These are phyloP conservation scores for Eptesicus fuscus DNA, from an alignment of 2,113 vertebrate species.

Conservation along the genomic window DNA sequence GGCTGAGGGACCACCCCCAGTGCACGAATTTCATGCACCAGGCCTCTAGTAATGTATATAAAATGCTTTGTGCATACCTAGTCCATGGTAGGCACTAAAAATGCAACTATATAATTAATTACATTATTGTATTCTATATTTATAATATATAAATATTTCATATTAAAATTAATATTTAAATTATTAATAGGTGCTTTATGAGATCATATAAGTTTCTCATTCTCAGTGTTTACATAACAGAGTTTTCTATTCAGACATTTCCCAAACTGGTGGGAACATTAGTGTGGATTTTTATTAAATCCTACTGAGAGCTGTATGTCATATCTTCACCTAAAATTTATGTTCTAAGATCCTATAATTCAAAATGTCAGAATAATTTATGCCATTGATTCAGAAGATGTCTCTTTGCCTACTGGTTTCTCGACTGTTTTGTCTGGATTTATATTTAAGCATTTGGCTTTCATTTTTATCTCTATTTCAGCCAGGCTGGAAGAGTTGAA, in stretches of 20 bases:
- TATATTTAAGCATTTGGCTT: conserved; percentile 58
- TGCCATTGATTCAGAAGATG: not conserved
- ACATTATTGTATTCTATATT: not conserved
- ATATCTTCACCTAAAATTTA: conserved; percentile 21
- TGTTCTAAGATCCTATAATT: conserved; percentile 40
- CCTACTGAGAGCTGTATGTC: not conserved
- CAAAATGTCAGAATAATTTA: conserved; percentile 37
- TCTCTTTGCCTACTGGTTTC: conserved; percentile 24
- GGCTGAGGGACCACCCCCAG: too few species aligned
- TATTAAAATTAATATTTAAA: not conserved
- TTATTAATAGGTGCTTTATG: not conserved
- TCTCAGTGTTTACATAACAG: not conserved
- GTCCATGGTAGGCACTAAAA: not conserved
- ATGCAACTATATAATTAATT: not conserved
- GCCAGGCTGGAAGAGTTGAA: conserved; percentile 39
- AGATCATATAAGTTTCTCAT: conserved; percentile 3
- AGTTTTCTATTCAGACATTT: conserved; percentile 15
- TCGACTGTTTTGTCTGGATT: conserved; percentile 57
- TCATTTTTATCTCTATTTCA: conserved; percentile 53
- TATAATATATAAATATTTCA: not conserved
- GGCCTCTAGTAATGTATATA: not conserved
- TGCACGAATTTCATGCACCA: too few species aligned
- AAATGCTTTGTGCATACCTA: not conserved
- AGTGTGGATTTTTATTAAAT: conserved; percentile 15
- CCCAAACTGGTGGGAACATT: not conserved